phyloP scores from a whole-genome alignment of 2,797 vertebrate genomes.

The Ispidina picta region DNA sequence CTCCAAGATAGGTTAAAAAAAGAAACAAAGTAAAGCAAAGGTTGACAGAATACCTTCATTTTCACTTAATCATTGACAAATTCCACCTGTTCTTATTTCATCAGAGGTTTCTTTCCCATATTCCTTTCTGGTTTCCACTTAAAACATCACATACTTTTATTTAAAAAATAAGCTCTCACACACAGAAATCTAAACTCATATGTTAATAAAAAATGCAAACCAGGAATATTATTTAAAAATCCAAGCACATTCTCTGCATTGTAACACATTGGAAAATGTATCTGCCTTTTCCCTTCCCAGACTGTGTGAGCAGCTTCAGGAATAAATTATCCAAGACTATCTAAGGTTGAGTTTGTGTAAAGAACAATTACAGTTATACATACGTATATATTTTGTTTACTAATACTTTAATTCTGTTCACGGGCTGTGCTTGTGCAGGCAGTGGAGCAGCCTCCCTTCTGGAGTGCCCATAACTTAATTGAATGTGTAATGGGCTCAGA shows the following conservation, averaged over 20 bases:
- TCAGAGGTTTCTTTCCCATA: neutral
- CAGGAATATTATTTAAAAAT: neutral
- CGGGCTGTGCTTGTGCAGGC: accelerated
- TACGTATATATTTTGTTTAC: neutral
- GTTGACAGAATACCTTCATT: neutral
- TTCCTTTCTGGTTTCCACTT: neutral
- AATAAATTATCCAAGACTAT: neutral
- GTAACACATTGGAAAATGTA: neutral
- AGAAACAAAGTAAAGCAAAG: neutral
- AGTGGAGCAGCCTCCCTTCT: neutral
- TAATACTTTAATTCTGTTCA: neutral
- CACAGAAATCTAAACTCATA: neutral
- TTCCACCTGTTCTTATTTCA: neutral
- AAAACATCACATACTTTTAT: neutral
- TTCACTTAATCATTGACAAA: neutral
- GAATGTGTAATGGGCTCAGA: neutral
- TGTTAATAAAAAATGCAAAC: neutral
- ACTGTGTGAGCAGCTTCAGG: neutral
- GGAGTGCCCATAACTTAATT: neutral
- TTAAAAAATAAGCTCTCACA: neutral
- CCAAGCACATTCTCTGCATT: neutral
- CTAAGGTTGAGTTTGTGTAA: neutral
- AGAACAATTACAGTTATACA: neutral
- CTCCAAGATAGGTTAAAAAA: neutral
- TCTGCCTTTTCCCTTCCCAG: neutral